Evolutionary conservation across 2,113 vertebrate species (phyloP), one percentile per base, ranked within the genome.

Genomic region (Oxyruncus cristatus): DNA sequence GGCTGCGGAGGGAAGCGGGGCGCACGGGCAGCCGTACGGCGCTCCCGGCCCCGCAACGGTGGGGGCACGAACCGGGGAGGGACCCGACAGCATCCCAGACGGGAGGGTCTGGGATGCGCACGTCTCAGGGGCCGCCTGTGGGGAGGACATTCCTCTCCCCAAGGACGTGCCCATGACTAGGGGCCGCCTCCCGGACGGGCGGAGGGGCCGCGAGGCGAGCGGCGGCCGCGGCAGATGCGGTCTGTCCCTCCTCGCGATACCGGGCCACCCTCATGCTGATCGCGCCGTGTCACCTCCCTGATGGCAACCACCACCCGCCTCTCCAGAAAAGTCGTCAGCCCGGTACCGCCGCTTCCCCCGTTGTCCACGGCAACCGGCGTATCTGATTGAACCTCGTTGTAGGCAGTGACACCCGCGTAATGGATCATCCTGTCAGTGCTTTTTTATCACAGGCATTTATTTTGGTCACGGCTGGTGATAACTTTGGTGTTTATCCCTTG

Each of bases 401-500:
- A 95, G 95, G 96, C 93, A 88, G 92, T 95, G 96, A 97, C 96
- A 97, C 93, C 87, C 95, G 95, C 96, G 93, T 97, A 96, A 97
- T 96, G 96, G 95, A 97, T 97, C 96, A 96, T 96, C 80, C 95
- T 97, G 96, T 96, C 96, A 97, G 84, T 72, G 93, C 89, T 96
- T 95, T 95, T 97, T 97, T 97, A 97, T 95, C 96, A 95, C 93
- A 91, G 91, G 92, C 96, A 97, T 97, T 97, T 97, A 97, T 97
- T 97, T 97, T 92, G 93, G 96, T 97, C 95, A 97, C 89, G 96
- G 96, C 92, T 96, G 93, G 89, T 94, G 93, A 97, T 97, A 97
- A 97, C 95, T 97, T 97, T 77, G 96, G 79, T 88, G 92, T 92
- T 94, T 89, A 96, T 95, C 92, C 95, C 95, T 89, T 37, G 92